phyloP scores from a whole-genome alignment of 2,113 vertebrate genomes.

The Balaeniceps rex region DNA sequence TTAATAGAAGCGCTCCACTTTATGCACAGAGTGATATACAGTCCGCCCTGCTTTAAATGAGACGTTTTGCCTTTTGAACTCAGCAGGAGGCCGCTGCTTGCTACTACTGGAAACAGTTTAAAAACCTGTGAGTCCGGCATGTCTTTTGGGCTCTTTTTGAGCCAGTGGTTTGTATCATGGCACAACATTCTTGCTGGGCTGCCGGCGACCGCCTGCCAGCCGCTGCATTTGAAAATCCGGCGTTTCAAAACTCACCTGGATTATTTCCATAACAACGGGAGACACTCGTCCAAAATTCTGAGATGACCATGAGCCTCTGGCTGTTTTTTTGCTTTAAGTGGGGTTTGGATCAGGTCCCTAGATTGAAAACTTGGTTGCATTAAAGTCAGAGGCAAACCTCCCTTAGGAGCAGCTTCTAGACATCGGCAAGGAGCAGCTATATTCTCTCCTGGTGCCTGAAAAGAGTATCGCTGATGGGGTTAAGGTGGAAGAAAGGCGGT shows the following conservation, averaged over 20 bases:
- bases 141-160: neutral
- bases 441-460: neutral
- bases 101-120: conserved; percentile 45
- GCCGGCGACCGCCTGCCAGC: neutral
- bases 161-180: neutral
- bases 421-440: neutral
- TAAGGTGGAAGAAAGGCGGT: neutral
- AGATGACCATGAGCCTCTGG: neutral
- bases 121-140: neutral
- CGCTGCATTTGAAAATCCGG: neutral
- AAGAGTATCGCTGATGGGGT: neutral
- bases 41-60: neutral
- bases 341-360: neutral
- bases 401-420: neutral
- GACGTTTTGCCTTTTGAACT: conserved; percentile 62
- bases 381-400: neutral
- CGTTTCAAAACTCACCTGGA: neutral
- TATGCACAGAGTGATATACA: conserved; percentile 53
- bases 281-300: fast-evolving
- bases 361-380: neutral
- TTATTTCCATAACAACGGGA: neutral
- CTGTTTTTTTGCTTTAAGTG: neutral
- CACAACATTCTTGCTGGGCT: neutral
- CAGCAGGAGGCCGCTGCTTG: conserved; percentile 42
- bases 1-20: conserved; percentile 55